phyloP scores from a whole-genome alignment of 2,888 invertebrate genomes.

The Coecobrya sp. region DNA sequence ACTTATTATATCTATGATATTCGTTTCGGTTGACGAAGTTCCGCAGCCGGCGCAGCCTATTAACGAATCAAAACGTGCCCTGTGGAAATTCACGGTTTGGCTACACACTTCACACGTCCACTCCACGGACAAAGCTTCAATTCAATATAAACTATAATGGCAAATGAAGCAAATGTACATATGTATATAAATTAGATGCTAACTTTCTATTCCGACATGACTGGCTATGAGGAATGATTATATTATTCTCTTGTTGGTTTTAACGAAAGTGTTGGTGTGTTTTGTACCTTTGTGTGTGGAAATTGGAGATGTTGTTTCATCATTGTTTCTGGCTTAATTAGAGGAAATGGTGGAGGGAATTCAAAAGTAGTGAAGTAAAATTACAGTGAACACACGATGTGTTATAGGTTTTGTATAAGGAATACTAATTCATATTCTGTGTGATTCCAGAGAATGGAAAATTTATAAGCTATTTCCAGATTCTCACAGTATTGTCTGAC shows the following conservation, averaged over 20 bases:
- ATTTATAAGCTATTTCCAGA: too few relatives aligned
- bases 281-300: background rate
- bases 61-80: constrained; percentile 20
- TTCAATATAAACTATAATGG: too few relatives aligned
- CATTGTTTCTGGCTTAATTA: background rate
- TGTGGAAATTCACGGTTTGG: constrained; percentile 12
- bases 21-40: background rate
- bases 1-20: background rate
- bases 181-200: background rate
- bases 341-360: background rate
- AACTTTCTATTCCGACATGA: too few relatives aligned
- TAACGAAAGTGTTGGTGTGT: background rate
- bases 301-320: background rate
- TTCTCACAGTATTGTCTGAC: too few relatives aligned
- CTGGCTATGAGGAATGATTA: too few relatives aligned
- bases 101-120: background rate
- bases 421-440: too few relatives aligned
- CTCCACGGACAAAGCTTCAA: background rate
- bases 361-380: too few relatives aligned
- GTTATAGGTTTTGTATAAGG: too few relatives aligned
- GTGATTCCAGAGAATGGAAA: too few relatives aligned
- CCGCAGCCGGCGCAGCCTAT: background rate
- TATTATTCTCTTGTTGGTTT: too few relatives aligned
- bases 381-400: too few relatives aligned
- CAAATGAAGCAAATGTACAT: background rate